Percentiles rank a stretch among this genome's conserved stretches.
These are phyloP conservation scores for Bombus sylvicola DNA, from an alignment of 1,140 invertebrate genomes.

Conservation along the genomic window DNA sequence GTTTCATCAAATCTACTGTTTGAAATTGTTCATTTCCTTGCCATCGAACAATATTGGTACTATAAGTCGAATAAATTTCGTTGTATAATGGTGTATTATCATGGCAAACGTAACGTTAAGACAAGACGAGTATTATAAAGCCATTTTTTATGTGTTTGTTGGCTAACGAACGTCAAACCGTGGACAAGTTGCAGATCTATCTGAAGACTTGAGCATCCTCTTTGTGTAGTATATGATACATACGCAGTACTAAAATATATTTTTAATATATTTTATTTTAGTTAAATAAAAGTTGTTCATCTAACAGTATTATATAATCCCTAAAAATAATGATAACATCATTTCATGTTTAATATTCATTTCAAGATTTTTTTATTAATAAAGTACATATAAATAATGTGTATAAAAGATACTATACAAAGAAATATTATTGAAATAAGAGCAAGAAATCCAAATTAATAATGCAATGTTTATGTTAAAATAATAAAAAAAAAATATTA, in stretches of 20 bases:
- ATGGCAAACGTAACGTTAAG: constrained; percentile 46
- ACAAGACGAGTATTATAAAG: constrained; percentile 42
- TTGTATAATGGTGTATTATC: constrained; percentile 45
- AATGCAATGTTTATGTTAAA: background rate
- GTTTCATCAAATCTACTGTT: constrained; percentile 23
- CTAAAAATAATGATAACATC: background rate
- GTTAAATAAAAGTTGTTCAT: background rate
- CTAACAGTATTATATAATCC: background rate
- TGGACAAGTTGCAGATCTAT: constrained; percentile 29
- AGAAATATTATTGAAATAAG: background rate
- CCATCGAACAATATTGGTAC: constrained; percentile 30
- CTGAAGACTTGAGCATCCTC: constrained; percentile 24
- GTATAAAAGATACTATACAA: background rate
- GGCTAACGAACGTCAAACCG: constrained; percentile 43
- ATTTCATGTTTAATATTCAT: background rate
- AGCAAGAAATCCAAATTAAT: background rate
- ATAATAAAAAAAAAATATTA: background rate
- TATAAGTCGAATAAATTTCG: constrained; percentile 34
- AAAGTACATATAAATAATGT: background rate
- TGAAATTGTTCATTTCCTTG: constrained; percentile 36
- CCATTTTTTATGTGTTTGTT: constrained; percentile 24
- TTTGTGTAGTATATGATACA: background rate
- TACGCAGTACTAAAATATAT: background rate
- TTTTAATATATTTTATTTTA: background rate
- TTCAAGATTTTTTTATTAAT: background rate